phyloP scores from a whole-genome alignment of 2,888 invertebrate genomes.

The Tinea pellionella region DNA sequence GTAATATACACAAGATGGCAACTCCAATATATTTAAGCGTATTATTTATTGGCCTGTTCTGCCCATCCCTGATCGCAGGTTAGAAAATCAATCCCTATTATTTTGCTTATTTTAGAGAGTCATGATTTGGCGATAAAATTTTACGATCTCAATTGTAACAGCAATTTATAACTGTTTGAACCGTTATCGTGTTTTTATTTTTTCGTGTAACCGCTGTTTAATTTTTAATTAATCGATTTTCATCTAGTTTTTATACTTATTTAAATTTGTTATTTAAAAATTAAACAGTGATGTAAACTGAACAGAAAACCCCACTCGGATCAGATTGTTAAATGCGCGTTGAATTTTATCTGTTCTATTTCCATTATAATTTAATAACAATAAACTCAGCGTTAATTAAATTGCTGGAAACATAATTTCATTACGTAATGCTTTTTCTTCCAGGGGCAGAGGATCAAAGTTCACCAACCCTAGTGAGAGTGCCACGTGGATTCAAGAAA shows the following conservation, averaged over 20 bases:
- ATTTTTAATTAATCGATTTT: too few species aligned
- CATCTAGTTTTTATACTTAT: too few species aligned
- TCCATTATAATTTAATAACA: too few species aligned
- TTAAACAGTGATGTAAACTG: too few species aligned
- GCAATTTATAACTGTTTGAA: neutral
- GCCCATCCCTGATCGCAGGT: conserved; percentile 40
- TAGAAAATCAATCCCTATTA: conserved; percentile 24
- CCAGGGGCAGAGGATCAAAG: neutral
- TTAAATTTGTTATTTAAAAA: too few species aligned
- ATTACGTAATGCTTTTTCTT: neutral
- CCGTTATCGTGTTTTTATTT: neutral
- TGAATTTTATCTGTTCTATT: too few species aligned
- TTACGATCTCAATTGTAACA: neutral
- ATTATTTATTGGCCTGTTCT: conserved; percentile 26
- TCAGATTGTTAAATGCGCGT: too few species aligned
- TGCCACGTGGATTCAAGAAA: conserved; percentile 35
- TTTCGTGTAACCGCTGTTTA: too few species aligned
- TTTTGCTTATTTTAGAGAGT: neutral
- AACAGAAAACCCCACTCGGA: too few species aligned
- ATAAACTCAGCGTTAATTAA: too few species aligned
- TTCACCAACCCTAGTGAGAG: conserved; percentile 27
- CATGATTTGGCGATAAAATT: neutral
- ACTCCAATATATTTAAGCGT: conserved; percentile 22
- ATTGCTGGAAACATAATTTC: too few species aligned
- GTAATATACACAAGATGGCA: conserved; percentile 36